phyloP scores from a whole-genome alignment of 2,797 vertebrate species.

The Chrysolophus pictus region DNA sequence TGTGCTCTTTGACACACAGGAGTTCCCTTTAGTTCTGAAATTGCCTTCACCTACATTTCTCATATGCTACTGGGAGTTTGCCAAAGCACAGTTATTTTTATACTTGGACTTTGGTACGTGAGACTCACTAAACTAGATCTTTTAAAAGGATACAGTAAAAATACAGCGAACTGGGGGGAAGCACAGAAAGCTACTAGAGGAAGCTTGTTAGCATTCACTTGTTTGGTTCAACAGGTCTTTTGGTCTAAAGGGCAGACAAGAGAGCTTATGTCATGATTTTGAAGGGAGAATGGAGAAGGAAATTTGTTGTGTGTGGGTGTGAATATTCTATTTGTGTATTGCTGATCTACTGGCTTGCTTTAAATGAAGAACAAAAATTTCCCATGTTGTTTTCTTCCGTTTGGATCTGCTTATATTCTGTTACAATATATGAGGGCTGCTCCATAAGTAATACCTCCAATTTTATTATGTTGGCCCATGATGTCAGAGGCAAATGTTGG shows the following conservation, averaged over 20 bases:
- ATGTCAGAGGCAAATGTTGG: no score
- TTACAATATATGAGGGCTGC: neutral
- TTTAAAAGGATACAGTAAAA: neutral
- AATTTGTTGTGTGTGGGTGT: neutral
- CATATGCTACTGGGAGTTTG: neutral
- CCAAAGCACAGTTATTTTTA: neutral
- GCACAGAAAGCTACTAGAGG: neutral
- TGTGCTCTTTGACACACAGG: neutral
- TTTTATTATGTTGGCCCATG: no score
- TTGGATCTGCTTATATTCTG: neutral
- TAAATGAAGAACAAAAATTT: conserved; percentile 1
- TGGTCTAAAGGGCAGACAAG: neutral
- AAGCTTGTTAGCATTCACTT: conserved; percentile 1
- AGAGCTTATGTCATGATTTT: neutral
- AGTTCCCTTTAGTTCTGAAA: neutral
- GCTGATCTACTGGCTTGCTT: neutral
- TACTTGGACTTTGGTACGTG: neutral
- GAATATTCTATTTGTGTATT: neutral
- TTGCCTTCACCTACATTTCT: neutral
- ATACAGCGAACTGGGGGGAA: neutral
- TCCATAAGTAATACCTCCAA: no score
- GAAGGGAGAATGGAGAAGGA: neutral
- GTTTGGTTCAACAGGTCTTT: neutral
- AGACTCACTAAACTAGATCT: neutral
- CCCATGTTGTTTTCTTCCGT: neutral